Base-by-base conservation (phyloP, 2,888 invertebrate species). In the Julus scanicus region DNA sequence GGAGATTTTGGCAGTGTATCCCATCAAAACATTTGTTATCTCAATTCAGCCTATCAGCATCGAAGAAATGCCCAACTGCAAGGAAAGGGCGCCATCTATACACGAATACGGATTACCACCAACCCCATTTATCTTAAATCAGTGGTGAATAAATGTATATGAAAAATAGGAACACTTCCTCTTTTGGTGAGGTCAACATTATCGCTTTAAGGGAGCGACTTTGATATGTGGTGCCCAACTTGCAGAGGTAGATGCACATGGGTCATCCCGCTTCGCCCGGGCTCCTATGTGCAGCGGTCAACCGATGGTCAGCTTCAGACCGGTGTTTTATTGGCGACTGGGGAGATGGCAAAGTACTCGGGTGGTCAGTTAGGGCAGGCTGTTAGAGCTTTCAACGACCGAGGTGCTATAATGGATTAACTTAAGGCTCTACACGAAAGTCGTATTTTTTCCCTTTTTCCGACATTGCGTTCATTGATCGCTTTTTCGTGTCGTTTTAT, bases 321-420 rank as follows among this genome's bases (percentile, higher is more conserved):
- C 49, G 44, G 8, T 85, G 44, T 44, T 85, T 85, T 85, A 85
- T 85, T 85, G 85, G 85, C 85, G 85, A 44, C 85, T 85, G 44
- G 85, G 85, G 85, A 85, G 44, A 9, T n/a, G 85, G 44, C 85
- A 44, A 85, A 85, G 85, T 85, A 85, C 20, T 49, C 85, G 85
- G 85, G 85, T 85, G 85, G 85, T 48, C 49, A 85, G 48, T 85
- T 85, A 80, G 85, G 85, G 85, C 49, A 49, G 85, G 49, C 49
- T 48, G 48, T 85, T 85, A 85, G 49, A 85, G 48, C 85, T 85
- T 85, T 85, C 85, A 85, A 85, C 85, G 85, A 85, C n/a, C 85
- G n/a, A 48, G 48, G 49, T 48, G 85, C 48, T 44, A 49, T 85
- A 85, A 85, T 85, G 85, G 85, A 85, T 85, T 85, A 85, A 85